Percentiles rank a stretch among this genome's conserved stretches.
Evolutionary conservation across 2,888 invertebrate genomes (phyloP).

Genomic region (Himalopsyche kuldschensis): DNA sequence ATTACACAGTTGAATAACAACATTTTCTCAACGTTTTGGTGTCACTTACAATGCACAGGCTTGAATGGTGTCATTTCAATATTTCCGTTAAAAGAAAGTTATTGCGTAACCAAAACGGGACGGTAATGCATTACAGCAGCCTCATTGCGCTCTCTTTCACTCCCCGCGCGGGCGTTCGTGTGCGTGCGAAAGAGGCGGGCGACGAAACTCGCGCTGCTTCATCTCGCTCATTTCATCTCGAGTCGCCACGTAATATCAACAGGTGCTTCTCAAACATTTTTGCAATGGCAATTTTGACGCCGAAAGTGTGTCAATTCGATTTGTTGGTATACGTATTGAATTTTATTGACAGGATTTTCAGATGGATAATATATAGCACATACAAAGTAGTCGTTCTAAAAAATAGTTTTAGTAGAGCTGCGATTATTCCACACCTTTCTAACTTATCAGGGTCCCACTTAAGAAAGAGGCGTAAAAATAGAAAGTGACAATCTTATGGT

Average conservation of each 20-base stretch:
- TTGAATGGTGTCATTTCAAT: slow-evolving; percentile 22
- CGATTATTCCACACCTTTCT: too few species aligned
- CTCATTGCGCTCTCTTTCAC: not conserved
- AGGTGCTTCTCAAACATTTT: not conserved
- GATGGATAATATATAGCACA: too few species aligned
- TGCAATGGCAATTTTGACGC: not conserved
- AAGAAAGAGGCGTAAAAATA: too few species aligned
- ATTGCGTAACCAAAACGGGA: slow-evolving; percentile 9
- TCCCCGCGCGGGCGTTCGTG: not conserved
- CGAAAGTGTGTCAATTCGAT: not conserved
- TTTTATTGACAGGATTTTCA: not conserved
- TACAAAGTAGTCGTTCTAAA: too few species aligned
- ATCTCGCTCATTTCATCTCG: not conserved
- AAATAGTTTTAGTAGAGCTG: too few species aligned
- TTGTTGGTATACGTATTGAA: not conserved
- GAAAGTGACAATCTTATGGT: too few species aligned
- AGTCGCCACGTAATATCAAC: not conserved
- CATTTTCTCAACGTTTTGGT: not conserved
- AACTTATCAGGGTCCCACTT: too few species aligned
- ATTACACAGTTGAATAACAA: not conserved
- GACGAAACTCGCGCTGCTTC: not conserved
- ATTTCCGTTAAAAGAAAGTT: slow-evolving; percentile 28
- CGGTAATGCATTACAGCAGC: slow-evolving; percentile 1
- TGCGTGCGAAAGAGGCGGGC: not conserved
- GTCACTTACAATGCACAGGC: not conserved